phyloP scores from a whole-genome alignment of 2,888 invertebrate genomes.

The Eristalis tenax region DNA sequence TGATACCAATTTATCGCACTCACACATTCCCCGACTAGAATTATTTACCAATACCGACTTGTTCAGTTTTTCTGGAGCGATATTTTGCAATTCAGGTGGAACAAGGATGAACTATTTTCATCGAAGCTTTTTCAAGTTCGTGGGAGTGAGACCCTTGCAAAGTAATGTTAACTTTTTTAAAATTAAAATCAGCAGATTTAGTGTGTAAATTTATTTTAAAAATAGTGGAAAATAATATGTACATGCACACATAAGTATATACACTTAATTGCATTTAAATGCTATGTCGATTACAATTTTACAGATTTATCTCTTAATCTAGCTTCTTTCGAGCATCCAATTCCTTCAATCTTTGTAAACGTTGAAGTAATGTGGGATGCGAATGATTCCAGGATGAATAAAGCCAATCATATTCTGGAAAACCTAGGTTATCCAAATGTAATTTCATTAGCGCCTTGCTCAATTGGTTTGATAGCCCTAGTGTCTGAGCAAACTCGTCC shows the following conservation, averaged over 20 bases:
- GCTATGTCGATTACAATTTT: neutral
- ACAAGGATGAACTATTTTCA: too few relatives aligned
- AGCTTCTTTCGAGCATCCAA: conserved; percentile 42
- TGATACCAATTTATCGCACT: too few relatives aligned
- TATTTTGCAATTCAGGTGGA: too few relatives aligned
- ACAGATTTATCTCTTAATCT: conserved; percentile 6
- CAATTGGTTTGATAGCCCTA: conserved; percentile 89
- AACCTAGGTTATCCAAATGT: conserved; percentile 96
- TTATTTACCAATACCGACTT: too few relatives aligned
- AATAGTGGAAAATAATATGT: too few relatives aligned
- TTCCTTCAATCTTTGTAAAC: conserved; percentile 84
- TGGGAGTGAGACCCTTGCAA: too few relatives aligned
- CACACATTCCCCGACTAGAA: too few relatives aligned
- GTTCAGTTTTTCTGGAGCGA: too few relatives aligned
- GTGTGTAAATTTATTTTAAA: too few relatives aligned
- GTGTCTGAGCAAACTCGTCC: conserved; percentile 92
- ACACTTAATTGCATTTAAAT: neutral
- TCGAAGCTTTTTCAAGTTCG: too few relatives aligned
- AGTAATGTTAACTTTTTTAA: too few relatives aligned
- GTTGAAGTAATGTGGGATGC: conserved; percentile 97
- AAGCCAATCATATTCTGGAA: conserved; percentile 95
- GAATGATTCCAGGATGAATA: conserved; percentile 98
- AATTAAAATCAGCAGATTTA: too few relatives aligned
- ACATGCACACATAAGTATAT: neutral
- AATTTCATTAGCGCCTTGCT: conserved; percentile 94